Conservation (phyloP, 1,140 invertebrate genomes). For the Chelonus insularis region DNA sequence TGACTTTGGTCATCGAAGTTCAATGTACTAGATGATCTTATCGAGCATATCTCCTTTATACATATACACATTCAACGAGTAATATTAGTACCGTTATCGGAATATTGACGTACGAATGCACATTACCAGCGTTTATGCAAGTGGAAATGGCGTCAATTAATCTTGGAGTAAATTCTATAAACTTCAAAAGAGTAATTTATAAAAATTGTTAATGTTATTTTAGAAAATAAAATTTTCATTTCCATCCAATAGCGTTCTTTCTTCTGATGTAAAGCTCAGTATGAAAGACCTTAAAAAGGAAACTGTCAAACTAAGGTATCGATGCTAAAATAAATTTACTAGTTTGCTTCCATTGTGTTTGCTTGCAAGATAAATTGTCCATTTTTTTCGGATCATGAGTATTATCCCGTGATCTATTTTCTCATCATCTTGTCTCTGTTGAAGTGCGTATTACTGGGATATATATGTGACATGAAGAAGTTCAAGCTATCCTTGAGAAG, state of each 20-base stretch:
- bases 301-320: too few species aligned
- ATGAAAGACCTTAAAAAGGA: too few species aligned
- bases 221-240: too few species aligned
- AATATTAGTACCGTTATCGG: constrained; percentile 2
- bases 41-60: neutral
- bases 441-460: neutral
- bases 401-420: neutral
- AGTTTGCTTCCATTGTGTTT: neutral
- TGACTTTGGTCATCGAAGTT: neutral
- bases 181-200: neutral
- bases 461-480: neutral
- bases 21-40: neutral
- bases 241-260: too few species aligned
- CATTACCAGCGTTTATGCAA: neutral
- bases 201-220: too few species aligned
- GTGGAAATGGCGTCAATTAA: constrained; percentile 1
- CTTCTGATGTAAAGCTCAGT: too few species aligned
- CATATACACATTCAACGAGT: neutral
- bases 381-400: neutral
- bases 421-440: neutral
- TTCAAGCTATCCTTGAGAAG: constrained; percentile 7
- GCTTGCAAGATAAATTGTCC: neutral
- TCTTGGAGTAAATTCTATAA: neutral
- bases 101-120: constrained; percentile 4
- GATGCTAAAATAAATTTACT: neutral